phyloP scores from a whole-genome alignment of 1,140 invertebrate species.

The Zaprionus inermis region DNA sequence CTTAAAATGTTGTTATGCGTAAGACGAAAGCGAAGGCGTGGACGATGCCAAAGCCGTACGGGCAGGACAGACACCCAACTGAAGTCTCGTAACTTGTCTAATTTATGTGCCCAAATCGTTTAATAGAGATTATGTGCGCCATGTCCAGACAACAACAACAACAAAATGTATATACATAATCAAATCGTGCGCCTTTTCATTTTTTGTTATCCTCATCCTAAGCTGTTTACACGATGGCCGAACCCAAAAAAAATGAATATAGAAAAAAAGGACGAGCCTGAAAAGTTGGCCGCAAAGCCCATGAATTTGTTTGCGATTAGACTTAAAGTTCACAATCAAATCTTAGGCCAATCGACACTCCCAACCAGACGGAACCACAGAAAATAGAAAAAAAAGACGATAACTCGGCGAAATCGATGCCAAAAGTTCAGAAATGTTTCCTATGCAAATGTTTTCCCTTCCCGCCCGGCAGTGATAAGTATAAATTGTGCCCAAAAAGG shows the following conservation, averaged over 20 bases:
- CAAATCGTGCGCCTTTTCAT: constrained; percentile 56
- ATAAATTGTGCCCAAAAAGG: constrained; percentile 47
- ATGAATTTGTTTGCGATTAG: constrained; percentile 76
- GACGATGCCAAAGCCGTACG: no score
- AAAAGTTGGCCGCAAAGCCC: constrained; percentile 57
- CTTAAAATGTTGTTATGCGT: constrained; percentile 71
- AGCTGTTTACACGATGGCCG: constrained; percentile 58
- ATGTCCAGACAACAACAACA: constrained; percentile 56
- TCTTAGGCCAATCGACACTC: constrained; percentile 69
- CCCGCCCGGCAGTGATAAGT: constrained; percentile 22
- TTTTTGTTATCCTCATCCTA: constrained; percentile 26
- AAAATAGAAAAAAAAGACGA: constrained; percentile 30
- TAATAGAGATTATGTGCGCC: constrained; percentile 79
- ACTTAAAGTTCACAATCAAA: constrained; percentile 57
- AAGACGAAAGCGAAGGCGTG: constrained; percentile 58
- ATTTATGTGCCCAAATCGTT: constrained; percentile 80
- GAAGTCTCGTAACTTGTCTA: constrained; percentile 61
- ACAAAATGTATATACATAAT: constrained; percentile 55
- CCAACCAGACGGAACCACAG: constrained; percentile 42
- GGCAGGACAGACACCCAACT: not conserved
- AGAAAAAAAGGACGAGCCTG: constrained; percentile 47
- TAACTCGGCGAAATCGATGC: constrained; percentile 57
- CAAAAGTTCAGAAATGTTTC: constrained; percentile 74
- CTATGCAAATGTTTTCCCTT: constrained; percentile 66
- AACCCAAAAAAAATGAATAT: constrained; percentile 41